phyloP scores from a whole-genome alignment of 2,113 vertebrate genomes.

The Paraplagusia blochii region DNA sequence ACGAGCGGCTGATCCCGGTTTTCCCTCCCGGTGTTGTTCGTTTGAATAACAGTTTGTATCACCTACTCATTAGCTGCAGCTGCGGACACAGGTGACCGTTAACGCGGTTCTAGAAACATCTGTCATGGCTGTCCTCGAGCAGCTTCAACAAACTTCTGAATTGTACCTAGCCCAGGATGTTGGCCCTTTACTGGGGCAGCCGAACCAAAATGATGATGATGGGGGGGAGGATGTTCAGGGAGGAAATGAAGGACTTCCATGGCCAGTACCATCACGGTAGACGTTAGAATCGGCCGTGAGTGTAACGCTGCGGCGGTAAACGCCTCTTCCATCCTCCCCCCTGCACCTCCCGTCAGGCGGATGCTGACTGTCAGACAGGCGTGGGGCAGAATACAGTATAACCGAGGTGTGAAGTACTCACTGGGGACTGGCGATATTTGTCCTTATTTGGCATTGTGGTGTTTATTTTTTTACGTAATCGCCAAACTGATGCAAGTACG shows the following conservation, averaged over 20 bases:
- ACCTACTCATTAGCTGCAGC: conserved; percentile 38
- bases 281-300: conserved; percentile 18
- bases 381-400: conserved; percentile 24
- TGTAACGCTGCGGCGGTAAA: conserved; percentile 20
- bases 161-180: not conserved
- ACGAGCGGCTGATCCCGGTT: conserved; percentile 16
- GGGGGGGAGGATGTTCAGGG: conserved; percentile 1
- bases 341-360: conserved; percentile 33
- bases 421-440: no score
- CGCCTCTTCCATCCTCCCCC: conserved; percentile 23
- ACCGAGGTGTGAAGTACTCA: not conserved
- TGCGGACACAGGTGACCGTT: conserved; percentile 46
- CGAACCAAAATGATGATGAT: conserved; percentile 45
- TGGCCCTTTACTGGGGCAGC: conserved; percentile 21
- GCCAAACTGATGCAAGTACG: no score
- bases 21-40: conserved; percentile 8
- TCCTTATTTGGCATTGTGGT: no score
- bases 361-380: conserved; percentile 32
- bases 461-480: no score
- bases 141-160: conserved; percentile 31
- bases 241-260: not conserved
- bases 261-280: not conserved
- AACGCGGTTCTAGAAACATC: not conserved
- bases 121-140: not conserved
- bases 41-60: not conserved